Evolutionary conservation across 2,797 vertebrate species (phyloP), one percentile per base, ranked within the genome.

Genomic region (Heterohyrax brucei): DNA sequence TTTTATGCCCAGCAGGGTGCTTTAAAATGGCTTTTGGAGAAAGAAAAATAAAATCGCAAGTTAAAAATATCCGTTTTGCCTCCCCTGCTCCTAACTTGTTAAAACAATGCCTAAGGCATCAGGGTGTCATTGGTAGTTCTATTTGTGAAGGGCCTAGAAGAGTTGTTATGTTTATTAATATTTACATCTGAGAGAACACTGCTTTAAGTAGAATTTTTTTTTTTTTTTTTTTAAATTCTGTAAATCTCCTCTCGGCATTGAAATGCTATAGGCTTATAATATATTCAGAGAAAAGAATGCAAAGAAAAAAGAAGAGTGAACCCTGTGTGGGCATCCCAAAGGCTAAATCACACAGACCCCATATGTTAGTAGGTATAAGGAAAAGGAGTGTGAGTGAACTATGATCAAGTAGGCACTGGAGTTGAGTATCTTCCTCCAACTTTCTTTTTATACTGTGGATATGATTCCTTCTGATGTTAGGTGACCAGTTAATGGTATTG

Each of bases 1-100:
- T 97, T 97, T 82, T 30, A 94, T 81, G 98, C 97, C 93, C 96
- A 87, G 96, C 53, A 85, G 97, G 95, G 95, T 77, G 95, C 61
- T 96, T 97, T 91, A 97, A 98, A 97, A 98, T 96, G 96, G 91
- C 95, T 98, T 98, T 95, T 56, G 53, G 50, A 53, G 59, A n/a
- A 0, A 53, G 72, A 93, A 95, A 97, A 94, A 19, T 83, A 92
- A 88, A 84, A 46, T 76, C 87, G 53, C 39, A 81, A 96, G 91
- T 96, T 75, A 88, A 94, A 98, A 98, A 98, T 97, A 97, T 9
- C 10, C 39, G 80, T 59, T 92, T 98, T 92, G 46, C 56, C 91
- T 98, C 48, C 33, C 66, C 83, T 82, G 64, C 77, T 97, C 95
- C 96, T 95, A 73, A 97, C 93, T 98, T 97, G 95, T 97, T 97